phyloP scores from a whole-genome alignment of 2,797 vertebrate genomes.

The Morus bassanus region DNA sequence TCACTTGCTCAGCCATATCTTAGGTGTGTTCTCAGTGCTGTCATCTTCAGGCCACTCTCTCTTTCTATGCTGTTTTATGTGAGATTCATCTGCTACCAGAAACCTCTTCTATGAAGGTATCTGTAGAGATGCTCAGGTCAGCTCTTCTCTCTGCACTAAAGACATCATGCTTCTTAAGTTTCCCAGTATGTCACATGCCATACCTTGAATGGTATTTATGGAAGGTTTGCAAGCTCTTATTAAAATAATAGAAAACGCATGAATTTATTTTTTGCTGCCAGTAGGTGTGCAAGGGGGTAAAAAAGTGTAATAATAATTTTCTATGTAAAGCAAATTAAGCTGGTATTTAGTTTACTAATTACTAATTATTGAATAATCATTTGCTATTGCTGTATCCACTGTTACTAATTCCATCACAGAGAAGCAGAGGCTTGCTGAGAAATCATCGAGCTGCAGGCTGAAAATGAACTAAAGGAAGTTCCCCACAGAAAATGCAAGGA shows the following conservation, averaged over 20 bases:
- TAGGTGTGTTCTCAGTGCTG: background rate
- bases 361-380: background rate
- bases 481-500: background rate
- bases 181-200: background rate
- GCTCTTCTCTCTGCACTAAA: background rate
- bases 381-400: background rate
- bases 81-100: background rate
- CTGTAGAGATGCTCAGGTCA: background rate
- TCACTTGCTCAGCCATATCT: background rate
- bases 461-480: background rate
- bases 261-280: background rate
- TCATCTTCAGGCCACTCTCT: background rate
- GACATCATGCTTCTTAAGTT: background rate
- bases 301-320: background rate
- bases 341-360: background rate
- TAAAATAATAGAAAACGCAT: background rate
- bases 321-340: background rate
- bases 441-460: background rate
- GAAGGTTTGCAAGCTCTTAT: background rate
- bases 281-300: background rate
- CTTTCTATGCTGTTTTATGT: background rate
- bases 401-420: background rate
- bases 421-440: background rate
- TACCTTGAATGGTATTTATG: background rate
- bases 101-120: background rate